A percentile compares a stretch with the other conserved stretches of the same genome.
Conservation (phyloP, 2,888 invertebrate genomes). For the Leucophenga montana region DNA sequence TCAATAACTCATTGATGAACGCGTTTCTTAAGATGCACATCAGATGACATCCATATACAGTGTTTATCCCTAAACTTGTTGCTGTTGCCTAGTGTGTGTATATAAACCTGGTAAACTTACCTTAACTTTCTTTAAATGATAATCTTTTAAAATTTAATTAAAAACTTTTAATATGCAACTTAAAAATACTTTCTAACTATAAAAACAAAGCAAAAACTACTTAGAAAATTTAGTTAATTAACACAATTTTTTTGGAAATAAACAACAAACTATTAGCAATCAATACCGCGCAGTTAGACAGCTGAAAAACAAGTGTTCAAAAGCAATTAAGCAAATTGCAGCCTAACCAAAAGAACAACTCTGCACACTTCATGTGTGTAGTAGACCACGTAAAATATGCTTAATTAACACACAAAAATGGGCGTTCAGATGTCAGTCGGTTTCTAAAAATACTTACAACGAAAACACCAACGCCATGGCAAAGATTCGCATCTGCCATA, state of each 20-base stretch:
- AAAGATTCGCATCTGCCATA: constrained; percentile 3
- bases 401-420: constrained; percentile 30
- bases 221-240: too few relatives aligned
- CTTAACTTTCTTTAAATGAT: too few relatives aligned
- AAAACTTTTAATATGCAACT: too few relatives aligned
- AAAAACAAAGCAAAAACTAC: too few relatives aligned
- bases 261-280: neutral
- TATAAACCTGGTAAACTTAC: too few relatives aligned
- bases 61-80: too few relatives aligned
- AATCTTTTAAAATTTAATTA: too few relatives aligned
- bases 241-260: neutral
- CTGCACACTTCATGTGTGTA: neutral
- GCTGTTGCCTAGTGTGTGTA: too few relatives aligned
- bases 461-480: neutral
- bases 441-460: neutral
- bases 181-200: too few relatives aligned
- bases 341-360: constrained; percentile 9
- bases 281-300: neutral
- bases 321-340: constrained; percentile 22
- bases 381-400: constrained; percentile 6
- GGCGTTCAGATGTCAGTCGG: constrained; percentile 11
- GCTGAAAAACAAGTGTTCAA: constrained; percentile 13
- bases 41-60: too few relatives aligned
- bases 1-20: too few relatives aligned
- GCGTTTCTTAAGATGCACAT: too few relatives aligned